phyloP scores from a whole-genome alignment of 2,888 invertebrate genomes.

The Troides helena region DNA sequence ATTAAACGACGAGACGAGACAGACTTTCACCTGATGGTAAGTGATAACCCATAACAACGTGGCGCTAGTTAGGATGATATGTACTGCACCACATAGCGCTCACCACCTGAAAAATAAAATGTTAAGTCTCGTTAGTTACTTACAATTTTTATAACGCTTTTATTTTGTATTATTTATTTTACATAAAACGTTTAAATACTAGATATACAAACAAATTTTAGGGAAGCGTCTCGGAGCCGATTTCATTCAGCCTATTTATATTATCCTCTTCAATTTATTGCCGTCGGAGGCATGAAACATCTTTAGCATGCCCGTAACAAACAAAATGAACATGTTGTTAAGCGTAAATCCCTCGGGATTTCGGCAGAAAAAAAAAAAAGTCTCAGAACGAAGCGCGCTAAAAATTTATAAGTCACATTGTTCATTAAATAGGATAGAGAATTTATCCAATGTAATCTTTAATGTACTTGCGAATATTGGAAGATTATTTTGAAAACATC shows the following conservation, averaged over 20 bases:
- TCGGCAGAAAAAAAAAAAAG: slow-evolving; percentile 38
- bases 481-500: slow-evolving; percentile 23
- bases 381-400: slow-evolving; percentile 35
- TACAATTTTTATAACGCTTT: too few relatives aligned
- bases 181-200: slow-evolving; percentile 54
- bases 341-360: slow-evolving; percentile 43
- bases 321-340: slow-evolving; percentile 44
- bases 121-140: too few relatives aligned
- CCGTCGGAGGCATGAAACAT: slow-evolving; percentile 31
- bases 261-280: slow-evolving; percentile 45
- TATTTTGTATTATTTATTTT: slow-evolving; percentile 8
- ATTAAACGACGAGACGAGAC: too few relatives aligned
- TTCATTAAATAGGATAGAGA: slow-evolving; percentile 34
- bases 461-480: slow-evolving; percentile 26
- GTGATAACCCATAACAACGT: too few relatives aligned
- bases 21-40: too few relatives aligned
- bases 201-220: slow-evolving; percentile 56
- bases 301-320: slow-evolving; percentile 28
- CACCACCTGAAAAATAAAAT: too few relatives aligned
- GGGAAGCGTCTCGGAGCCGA: slow-evolving; percentile 42
- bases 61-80: too few relatives aligned
- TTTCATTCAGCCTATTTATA: slow-evolving; percentile 45
- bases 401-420: slow-evolving; percentile 41
- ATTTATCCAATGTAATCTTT: slow-evolving; percentile 35
- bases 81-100: too few relatives aligned